Evolutionary conservation across 1,140 invertebrate genomes (phyloP).

Genomic region (Drosophila micromelanica): DNA sequence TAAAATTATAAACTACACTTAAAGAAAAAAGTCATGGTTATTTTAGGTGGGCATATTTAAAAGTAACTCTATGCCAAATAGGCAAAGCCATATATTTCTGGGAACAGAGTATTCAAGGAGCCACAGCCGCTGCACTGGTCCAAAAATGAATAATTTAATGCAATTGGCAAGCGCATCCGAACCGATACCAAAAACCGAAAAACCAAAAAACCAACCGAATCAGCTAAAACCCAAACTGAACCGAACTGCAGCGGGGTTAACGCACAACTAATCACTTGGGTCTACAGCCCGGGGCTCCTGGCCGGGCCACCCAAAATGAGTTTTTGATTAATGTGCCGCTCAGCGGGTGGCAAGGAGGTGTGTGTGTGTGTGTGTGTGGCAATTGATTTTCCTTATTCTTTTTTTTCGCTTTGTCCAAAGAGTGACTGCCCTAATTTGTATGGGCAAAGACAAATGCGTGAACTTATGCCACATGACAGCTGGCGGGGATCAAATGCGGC

Average conservation of each 20-base stretch:
- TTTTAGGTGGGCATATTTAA: no score
- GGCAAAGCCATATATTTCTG: no score
- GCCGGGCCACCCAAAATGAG: conserved; percentile 58
- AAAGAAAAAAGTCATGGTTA: no score
- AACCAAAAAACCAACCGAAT: not conserved
- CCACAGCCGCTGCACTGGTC: conserved; percentile 20
- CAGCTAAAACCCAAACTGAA: conserved; percentile 19
- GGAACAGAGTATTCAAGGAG: not conserved
- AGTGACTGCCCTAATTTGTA: conserved; percentile 10
- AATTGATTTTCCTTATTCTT: conserved; percentile 58
- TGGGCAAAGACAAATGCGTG: conserved; percentile 53
- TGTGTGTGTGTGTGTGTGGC: conserved; percentile 15
- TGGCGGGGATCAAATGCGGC: conserved; percentile 19
- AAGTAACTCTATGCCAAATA: no score
- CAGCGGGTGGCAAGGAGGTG: not conserved
- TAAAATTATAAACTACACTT: no score
- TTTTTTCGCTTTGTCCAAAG: not conserved
- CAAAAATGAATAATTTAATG: conserved; percentile 62
- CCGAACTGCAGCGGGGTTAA: conserved; percentile 60
- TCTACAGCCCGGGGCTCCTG: conserved; percentile 1
- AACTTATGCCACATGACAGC: conserved; percentile 34
- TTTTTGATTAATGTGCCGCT: conserved; percentile 74
- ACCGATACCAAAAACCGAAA: conserved; percentile 1
- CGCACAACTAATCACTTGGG: conserved; percentile 75
- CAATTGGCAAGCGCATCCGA: conserved; percentile 51